Base-by-base conservation (phyloP, 1,140 invertebrate species). In the Drosophila nebulosa region DNA sequence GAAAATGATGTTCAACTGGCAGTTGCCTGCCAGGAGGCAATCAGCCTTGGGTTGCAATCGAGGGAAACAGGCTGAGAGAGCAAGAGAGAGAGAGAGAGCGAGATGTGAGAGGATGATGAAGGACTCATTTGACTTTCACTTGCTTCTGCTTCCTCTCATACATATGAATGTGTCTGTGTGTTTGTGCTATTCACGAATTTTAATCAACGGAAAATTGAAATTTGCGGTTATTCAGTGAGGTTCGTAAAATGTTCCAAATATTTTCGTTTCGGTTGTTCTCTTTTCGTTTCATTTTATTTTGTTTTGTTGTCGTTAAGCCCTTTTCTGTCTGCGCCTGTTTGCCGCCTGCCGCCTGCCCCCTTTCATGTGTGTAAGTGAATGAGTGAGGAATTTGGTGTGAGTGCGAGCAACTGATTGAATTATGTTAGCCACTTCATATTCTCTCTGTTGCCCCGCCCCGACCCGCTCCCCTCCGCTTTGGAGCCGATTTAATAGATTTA, bases 141-240 rank as follows among this genome's bases (percentile, higher is more conserved):
- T 73, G 60, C 55, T 69, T 73, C 51, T 64, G 64, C 68, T 62
- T 65, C 60, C 61, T 58, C 58, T 32, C 52, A 46, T 55, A 24
- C 53, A 55, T 64, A 60, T 36, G 26, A 18, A 4, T 46, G 30
- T 30, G 66, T 75, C 30, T 50, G 50, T 63, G 56, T 60, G 24
- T 78, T 57, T 66, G 27, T 62, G 79, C 79, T 66, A 68, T 83
- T 83, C 79, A 83, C 79, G 67, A 75, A 83, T 83, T 83, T 83
- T 78, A 83, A 83, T 83, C 70, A 83, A 83, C 66, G 74, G 67
- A 78, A 83, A 83, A 83, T 83, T 83, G 79, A 83, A 83, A 83
- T 71, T 78, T 75, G 70, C 46, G 79, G 79, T 63, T 74, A 65
- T 78, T 74, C 74, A 74, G 55, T 46, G 9, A 21, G 65, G 55